A percentile compares a stretch with the other conserved stretches of the same genome.
Conservation (phyloP, 35 echinoderm and acorn worm genomes). For the Ptychodera flava region DNA sequence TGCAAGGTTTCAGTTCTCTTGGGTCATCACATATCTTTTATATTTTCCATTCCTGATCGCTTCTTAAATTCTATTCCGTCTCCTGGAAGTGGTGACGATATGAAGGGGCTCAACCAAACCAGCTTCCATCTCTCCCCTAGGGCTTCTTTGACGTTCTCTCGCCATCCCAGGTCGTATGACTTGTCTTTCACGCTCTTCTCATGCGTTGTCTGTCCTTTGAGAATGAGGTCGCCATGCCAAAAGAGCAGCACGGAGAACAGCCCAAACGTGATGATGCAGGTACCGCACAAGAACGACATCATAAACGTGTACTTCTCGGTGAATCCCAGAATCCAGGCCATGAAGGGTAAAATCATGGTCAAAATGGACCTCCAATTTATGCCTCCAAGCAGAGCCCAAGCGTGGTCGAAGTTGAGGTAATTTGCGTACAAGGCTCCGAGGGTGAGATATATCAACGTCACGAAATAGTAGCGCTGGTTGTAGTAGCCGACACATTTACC, state of each 20-base stretch:
- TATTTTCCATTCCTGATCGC: conserved; percentile 7
- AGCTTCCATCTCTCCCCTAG: conserved; percentile 83
- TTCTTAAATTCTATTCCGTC: conserved; percentile 68
- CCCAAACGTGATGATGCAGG: conserved; percentile 49
- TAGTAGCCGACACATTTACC: conserved; percentile 81
- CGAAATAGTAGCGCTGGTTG: conserved; percentile 83
- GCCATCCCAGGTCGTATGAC: conserved; percentile 57
- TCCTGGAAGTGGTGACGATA: conserved; percentile 71
- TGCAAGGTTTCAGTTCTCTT: not conserved
- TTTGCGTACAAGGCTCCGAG: conserved; percentile 74
- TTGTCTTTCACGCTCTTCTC: conserved; percentile 59
- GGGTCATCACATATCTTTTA: conserved; percentile 40
- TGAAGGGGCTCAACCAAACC: conserved; percentile 64
- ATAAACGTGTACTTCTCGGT: conserved; percentile 68
- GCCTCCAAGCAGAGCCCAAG: conserved; percentile 36
- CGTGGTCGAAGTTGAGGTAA: conserved; percentile 89
- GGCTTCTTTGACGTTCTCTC: conserved; percentile 46
- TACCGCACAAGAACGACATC: conserved; percentile 74
- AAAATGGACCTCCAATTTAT: conserved; percentile 46
- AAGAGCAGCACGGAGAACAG: conserved; percentile 42
- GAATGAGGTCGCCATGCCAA: conserved; percentile 42
- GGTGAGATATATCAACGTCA: conserved; percentile 59
- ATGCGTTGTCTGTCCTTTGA: conserved; percentile 62
- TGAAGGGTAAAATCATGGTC: conserved; percentile 47
- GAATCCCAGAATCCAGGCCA: conserved; percentile 73